phyloP scores from a whole-genome alignment of 2,797 vertebrate species.

The Paedocypris micromegethes region DNA sequence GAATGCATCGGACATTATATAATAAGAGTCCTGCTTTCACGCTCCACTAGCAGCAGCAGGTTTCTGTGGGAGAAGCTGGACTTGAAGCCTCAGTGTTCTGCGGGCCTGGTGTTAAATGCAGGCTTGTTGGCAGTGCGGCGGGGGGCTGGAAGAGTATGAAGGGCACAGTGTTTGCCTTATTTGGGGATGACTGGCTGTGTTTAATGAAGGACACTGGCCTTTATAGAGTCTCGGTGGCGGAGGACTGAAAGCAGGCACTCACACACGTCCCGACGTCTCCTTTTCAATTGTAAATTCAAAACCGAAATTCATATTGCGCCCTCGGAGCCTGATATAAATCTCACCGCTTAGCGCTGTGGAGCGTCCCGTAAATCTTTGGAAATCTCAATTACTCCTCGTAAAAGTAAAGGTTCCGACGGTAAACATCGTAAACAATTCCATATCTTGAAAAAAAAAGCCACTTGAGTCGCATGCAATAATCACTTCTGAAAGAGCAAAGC shows the following conservation, averaged over 20 bases:
- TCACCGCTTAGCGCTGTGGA: too few relatives aligned
- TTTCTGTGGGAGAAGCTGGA: conserved; percentile 22
- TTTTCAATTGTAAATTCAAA: conserved; percentile 17
- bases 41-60: not conserved
- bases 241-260: conserved; percentile 20
- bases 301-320: not conserved
- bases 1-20: not conserved
- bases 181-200: conserved; percentile 59
- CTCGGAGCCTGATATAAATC: not conserved
- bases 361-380: too few relatives aligned
- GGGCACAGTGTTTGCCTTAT: conserved; percentile 61
- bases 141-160: conserved; percentile 38
- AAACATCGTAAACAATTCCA: too few relatives aligned
- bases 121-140: conserved; percentile 41
- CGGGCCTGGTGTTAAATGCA: conserved; percentile 47
- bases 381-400: too few relatives aligned
- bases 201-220: conserved; percentile 60
- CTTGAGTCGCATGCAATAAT: too few relatives aligned
- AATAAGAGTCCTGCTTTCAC: conserved; percentile 1
- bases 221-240: conserved; percentile 47
- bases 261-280: conserved; percentile 12
- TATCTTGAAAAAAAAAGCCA: too few relatives aligned
- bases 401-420: too few relatives aligned
- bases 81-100: conserved; percentile 22
- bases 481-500: too few relatives aligned